Conservation (phyloP, 2,888 invertebrate species). For the Nomada lathburiana region DNA sequence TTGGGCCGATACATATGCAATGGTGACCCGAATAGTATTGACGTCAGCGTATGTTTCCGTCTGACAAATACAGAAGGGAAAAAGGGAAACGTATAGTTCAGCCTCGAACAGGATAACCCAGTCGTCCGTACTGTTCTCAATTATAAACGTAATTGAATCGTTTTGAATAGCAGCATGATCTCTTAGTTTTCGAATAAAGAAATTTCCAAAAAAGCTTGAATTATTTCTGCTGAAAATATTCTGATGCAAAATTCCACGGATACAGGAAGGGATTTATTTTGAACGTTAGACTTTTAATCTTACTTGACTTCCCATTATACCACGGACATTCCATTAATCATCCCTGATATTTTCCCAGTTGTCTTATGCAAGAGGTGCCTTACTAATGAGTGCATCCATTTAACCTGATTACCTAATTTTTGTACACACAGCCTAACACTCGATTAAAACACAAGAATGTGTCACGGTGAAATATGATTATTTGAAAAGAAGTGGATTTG, state of each 20-base stretch:
- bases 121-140: background rate
- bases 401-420: conserved; percentile 6
- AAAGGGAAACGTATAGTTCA: background rate
- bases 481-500: too few relatives aligned
- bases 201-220: too few relatives aligned
- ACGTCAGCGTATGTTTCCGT: conserved; percentile 30
- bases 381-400: background rate
- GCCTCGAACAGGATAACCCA: background rate
- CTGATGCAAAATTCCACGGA: background rate
- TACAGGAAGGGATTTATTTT: background rate
- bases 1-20: background rate
- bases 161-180: conserved; percentile 2
- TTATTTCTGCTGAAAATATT: background rate
- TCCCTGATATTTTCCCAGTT: background rate
- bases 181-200: too few relatives aligned
- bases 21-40: conserved; percentile 25
- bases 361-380: background rate
- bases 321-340: background rate
- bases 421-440: background rate
- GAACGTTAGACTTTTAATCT: conserved; percentile 1
- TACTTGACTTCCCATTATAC: background rate
- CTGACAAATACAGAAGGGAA: background rate
- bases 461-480: too few relatives aligned
- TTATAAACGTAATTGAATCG: background rate
- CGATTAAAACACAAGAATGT: background rate